A percentile compares a stretch with the other conserved stretches of the same genome.
phyloP scores from a whole-genome alignment of 2,797 vertebrate species.

The Gymnopithys bicolor region DNA sequence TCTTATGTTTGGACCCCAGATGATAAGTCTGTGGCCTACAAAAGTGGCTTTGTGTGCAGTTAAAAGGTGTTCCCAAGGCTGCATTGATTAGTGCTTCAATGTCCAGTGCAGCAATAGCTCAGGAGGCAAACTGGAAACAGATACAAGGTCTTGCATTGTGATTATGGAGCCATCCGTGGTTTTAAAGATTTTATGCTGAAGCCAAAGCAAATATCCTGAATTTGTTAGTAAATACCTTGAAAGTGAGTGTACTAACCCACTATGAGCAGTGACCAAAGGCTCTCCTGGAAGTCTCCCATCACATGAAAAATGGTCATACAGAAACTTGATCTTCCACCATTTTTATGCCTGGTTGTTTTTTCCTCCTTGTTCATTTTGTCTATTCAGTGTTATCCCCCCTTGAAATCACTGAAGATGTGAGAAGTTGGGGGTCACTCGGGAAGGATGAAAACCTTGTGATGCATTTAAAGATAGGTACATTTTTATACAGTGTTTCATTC shows the following conservation, averaged over 20 bases:
- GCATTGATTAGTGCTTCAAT: not conserved
- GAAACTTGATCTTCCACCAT: not conserved
- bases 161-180: not conserved
- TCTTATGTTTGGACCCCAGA: not conserved
- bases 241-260: not conserved
- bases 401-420: not conserved
- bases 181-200: not conserved
- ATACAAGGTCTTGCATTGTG: not conserved
- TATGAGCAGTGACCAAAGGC: not conserved
- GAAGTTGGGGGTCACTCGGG: accelerated
- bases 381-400: not conserved
- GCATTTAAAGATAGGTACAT: accelerated
- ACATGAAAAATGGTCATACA: not conserved
- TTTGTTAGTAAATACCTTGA: not conserved
- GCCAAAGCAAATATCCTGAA: not conserved
- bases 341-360: not conserved
- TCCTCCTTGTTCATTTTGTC: not conserved
- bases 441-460: not conserved
- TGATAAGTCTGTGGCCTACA: not conserved
- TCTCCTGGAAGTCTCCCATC: not conserved
- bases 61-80: not conserved
- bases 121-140: not conserved
- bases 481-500: not conserved
- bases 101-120: not conserved
- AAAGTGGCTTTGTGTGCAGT: not conserved